Evolutionary conservation across 2,888 invertebrate species (phyloP).

Genomic region (Onthophagus sagittarius): DNA sequence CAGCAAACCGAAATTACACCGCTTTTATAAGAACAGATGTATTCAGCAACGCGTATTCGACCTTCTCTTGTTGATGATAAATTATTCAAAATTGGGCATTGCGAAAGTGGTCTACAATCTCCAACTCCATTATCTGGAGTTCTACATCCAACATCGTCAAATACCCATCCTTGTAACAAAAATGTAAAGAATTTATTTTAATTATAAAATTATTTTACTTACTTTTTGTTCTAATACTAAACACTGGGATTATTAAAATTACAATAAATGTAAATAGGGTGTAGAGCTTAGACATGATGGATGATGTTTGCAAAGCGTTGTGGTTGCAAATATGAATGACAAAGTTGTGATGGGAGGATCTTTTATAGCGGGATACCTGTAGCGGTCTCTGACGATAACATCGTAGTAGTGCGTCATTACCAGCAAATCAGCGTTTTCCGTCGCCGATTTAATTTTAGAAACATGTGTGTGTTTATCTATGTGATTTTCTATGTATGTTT

Average conservation of each 20-base stretch:
- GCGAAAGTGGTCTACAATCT: slow-evolving; percentile 31
- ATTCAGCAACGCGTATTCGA: slow-evolving; percentile 24
- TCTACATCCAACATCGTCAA: slow-evolving; percentile 38
- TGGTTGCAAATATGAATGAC: neutral
- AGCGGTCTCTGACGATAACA: neutral
- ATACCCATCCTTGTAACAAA: slow-evolving; percentile 34
- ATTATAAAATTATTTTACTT: neutral
- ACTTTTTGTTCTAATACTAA: neutral
- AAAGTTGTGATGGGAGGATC: neutral
- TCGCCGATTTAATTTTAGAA: neutral
- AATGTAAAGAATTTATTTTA: neutral
- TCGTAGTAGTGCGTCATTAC: neutral
- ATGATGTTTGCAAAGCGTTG: neutral
- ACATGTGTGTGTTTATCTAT: neutral
- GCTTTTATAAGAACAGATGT: slow-evolving; percentile 44
- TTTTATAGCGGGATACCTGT: neutral
- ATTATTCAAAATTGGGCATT: slow-evolving; percentile 20
- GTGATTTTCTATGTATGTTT: too few relatives aligned
- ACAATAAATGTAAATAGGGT: neutral
- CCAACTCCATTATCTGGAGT: slow-evolving; percentile 42
- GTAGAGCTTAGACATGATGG: neutral
- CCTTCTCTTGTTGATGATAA: neutral
- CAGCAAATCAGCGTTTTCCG: neutral
- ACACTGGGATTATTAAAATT: neutral
- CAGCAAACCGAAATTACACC: slow-evolving; percentile 17